These are phyloP conservation scores for Aphelocoma coerulescens DNA, from an alignment of 2,113 vertebrate genomes.

Conservation along the genomic window DNA sequence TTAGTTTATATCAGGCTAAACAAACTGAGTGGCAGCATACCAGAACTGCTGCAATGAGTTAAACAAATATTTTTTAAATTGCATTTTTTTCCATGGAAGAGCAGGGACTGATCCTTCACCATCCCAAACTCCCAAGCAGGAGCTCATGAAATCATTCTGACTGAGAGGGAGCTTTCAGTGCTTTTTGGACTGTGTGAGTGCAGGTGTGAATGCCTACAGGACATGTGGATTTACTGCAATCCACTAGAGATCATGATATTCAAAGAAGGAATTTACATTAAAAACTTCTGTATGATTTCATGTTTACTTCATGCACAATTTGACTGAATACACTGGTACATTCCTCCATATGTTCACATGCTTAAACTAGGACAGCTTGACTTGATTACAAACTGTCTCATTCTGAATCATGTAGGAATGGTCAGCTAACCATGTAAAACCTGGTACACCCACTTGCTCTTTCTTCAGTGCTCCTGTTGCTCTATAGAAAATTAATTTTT, in stretches of 20 bases:
- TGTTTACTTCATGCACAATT: not conserved
- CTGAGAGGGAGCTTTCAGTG: not conserved
- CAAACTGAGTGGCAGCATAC: not conserved
- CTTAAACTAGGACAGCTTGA: not conserved
- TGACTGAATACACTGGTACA: not conserved
- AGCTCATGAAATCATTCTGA: not conserved
- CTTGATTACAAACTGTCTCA: not conserved
- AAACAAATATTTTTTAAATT: not conserved
- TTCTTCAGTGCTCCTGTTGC: not conserved
- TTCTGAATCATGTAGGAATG: not conserved
- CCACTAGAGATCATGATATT: not conserved
- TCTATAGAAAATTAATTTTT: not conserved
- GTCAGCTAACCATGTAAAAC: not conserved
- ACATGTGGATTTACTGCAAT: not conserved
- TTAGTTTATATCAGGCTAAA: not conserved
- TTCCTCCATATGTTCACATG: not conserved
- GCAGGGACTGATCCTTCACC: not conserved
- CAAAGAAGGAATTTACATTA: constrained; percentile 24
- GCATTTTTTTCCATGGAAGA: not conserved
- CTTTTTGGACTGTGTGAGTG: not conserved
- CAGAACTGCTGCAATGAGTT: not conserved
- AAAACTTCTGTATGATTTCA: constrained; percentile 1
- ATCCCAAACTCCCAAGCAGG: not conserved
- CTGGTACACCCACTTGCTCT: not conserved
- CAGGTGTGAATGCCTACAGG: constrained; percentile 17